Base-by-base conservation (phyloP, 2,797 vertebrate genomes). In the Cirrhinus mrigala region DNA sequence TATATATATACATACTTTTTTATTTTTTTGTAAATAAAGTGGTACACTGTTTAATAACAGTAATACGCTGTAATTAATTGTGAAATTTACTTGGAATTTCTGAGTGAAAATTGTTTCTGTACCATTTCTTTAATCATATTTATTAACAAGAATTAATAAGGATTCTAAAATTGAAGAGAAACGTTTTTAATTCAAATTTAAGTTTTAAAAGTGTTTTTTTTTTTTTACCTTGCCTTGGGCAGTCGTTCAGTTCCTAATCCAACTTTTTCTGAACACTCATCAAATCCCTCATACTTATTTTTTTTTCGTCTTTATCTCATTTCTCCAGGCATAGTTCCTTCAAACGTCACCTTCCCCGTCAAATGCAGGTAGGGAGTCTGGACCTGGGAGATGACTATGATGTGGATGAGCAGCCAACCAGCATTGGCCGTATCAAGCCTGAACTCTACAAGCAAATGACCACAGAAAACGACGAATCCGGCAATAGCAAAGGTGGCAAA, bases 341-440 rank as follows among this genome's bases (percentile, higher is more conserved):
- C 93, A 99, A 99, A 91, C 96, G 98, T 84, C 98, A 99, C 93
- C 95, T 99, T 75, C 97, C 97, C 0, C 93, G 98, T 85, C 98
- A 99, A 91, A 99, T 99, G 98, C 97, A 99, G 0, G 97, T 98
- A 2, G 94, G 97, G 90, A 99, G 98, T 33, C 92, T 99, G 84
- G 98, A 99, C 90, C 96, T 97, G 0, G 97, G 97, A 77, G 95
- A 96, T 0, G 98, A 99, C 85, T 92, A 95, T 0, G 91, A 92
- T 0, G 96, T 96, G 3, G 96, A 97, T 0, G 97, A 98, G 87
- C 98, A 97, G 92, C 95, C 97, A 1, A 98, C 97, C 82, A 96
- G 98, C 95, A 98, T 99, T 0, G 98, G 98, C 0, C 97, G 98
- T 82, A 99, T 99, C 92, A 98, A 99, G 68, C 98, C 98, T 0